A percentile compares a stretch with the other conserved stretches of the same genome.
phyloP scores from a whole-genome alignment of 2,888 invertebrate genomes.

The Eupithecia exiguata region DNA sequence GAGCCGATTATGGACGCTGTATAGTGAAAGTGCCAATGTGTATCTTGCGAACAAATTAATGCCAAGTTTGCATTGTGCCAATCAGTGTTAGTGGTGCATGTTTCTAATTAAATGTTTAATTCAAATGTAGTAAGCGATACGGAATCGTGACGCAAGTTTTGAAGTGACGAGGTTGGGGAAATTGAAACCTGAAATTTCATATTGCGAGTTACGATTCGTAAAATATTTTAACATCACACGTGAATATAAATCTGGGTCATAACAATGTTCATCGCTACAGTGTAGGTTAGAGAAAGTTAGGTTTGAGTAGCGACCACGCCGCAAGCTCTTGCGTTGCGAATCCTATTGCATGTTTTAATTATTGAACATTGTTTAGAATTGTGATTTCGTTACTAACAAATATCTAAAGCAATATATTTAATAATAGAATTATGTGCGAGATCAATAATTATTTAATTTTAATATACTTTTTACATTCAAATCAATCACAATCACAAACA shows the following conservation, averaged over 20 bases:
- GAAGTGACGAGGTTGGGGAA: neutral
- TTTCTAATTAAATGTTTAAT: conserved; percentile 11
- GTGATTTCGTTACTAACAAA: conserved; percentile 24
- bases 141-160: neutral
- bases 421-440: neutral
- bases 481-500: conserved; percentile 17
- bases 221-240: conserved; percentile 2
- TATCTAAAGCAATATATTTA: neutral
- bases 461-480: conserved; percentile 15
- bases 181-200: neutral
- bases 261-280: neutral
- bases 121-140: neutral
- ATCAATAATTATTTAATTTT: conserved; percentile 33
- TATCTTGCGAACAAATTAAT: conserved; percentile 11
- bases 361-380: conserved; percentile 2
- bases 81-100: conserved; percentile 27
- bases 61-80: conserved; percentile 28
- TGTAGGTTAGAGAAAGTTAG: neutral
- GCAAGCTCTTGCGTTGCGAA: neutral
- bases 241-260: conserved; percentile 3
- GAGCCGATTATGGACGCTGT: conserved; percentile 65
- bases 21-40: conserved; percentile 71
- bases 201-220: neutral
- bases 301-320: neutral
- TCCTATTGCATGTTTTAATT: neutral